A percentile compares a stretch with the other conserved stretches of the same genome.
Evolutionary conservation across 2,113 vertebrate species (phyloP).

Genomic region (Leptosomus discolor): DNA sequence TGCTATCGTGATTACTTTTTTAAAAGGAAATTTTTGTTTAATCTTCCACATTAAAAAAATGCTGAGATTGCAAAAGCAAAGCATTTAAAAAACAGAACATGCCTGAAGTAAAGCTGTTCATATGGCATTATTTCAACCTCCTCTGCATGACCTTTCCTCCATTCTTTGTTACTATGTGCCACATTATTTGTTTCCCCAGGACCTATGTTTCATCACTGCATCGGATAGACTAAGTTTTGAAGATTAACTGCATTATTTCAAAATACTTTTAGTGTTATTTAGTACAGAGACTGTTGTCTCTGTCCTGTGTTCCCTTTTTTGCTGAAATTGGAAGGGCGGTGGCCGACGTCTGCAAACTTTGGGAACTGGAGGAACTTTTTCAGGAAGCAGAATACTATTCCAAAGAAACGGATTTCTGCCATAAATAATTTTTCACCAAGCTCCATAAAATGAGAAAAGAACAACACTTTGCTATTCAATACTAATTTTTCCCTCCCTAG

Average conservation of each 20-base stretch:
- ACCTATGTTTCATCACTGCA: background rate
- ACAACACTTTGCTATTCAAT: background rate
- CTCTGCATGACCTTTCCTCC: background rate
- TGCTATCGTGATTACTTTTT: background rate
- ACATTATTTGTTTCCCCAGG: background rate
- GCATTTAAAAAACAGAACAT: slow-evolving; percentile 11
- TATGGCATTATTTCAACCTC: background rate
- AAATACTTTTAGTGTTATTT: background rate
- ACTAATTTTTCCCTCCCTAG: background rate
- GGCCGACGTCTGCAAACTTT: background rate
- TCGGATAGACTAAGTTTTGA: background rate
- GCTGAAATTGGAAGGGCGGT: background rate
- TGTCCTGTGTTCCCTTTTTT: background rate
- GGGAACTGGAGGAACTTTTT: background rate
- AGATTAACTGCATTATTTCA: background rate
- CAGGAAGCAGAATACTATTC: background rate
- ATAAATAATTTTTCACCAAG: background rate
- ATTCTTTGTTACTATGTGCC: background rate
- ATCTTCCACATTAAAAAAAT: slow-evolving; percentile 34
- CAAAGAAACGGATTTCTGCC: background rate
- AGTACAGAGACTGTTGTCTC: background rate
- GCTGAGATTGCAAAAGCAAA: slow-evolving; percentile 23
- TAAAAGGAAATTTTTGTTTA: background rate
- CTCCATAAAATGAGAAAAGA: background rate
- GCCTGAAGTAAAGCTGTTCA: slow-evolving; percentile 25